These are phyloP conservation scores for Cryptocephalus moraei DNA, from an alignment of 2,888 invertebrate genomes.

Conservation along the genomic window DNA sequence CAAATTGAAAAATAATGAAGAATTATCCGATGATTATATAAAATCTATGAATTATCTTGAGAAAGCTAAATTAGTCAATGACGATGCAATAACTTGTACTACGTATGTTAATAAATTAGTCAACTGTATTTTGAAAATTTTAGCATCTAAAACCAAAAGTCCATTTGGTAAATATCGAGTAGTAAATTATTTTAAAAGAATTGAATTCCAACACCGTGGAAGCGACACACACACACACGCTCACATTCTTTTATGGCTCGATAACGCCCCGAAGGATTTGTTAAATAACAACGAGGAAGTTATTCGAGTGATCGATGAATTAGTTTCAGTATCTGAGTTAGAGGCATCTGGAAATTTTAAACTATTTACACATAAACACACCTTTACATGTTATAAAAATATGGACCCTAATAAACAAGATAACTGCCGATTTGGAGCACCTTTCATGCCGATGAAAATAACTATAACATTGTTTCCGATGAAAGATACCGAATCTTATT, in stretches of 20 bases:
- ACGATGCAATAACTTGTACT: conserved; percentile 12
- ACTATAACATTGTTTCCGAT: conserved; percentile 21
- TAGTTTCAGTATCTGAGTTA: conserved; percentile 18
- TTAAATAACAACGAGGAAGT: conserved; percentile 6
- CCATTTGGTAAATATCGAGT: conserved; percentile 27
- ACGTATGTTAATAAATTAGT: conserved; percentile 26
- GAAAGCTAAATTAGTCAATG: conserved; percentile 8
- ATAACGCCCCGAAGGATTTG: conserved; percentile 22
- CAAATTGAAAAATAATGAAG: conserved; percentile 14
- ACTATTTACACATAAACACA: conserved; percentile 24
- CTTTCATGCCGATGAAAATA: conserved; percentile 22
- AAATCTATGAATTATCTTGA: conserved; percentile 4
- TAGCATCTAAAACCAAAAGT: conserved; percentile 19
- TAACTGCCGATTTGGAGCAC: conserved; percentile 24
- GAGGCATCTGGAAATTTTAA: conserved; percentile 20
- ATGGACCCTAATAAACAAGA: conserved; percentile 2
- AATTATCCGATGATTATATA: conserved; percentile 8
- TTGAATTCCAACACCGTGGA: conserved; percentile 31
- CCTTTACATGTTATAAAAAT: conserved; percentile 24
- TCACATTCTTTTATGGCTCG: conserved; percentile 27
- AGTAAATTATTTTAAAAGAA: conserved; percentile 25
- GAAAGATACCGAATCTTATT: conserved; percentile 5
- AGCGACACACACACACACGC: conserved; percentile 27
- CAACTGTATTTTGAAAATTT: conserved; percentile 19
- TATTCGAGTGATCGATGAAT: conserved; percentile 20